Base-by-base conservation (phyloP, 2,113 vertebrate genomes). In the Anser cygnoides region DNA sequence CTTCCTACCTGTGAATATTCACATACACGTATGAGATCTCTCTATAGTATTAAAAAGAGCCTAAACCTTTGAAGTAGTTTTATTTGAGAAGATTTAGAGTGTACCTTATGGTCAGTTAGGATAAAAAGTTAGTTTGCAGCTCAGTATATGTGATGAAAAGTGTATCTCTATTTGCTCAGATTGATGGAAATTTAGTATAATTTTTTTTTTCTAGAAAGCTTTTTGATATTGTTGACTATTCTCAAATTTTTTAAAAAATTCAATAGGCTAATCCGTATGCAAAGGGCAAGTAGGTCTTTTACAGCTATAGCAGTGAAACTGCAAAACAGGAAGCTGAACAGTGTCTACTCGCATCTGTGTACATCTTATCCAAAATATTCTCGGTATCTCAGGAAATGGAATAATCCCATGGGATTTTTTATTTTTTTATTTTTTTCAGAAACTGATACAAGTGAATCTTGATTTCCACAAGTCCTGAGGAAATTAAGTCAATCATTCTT, bases 41-140 rank as follows among this genome's bases (percentile, higher is more conserved):
- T 87, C 6, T 59, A 8, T 52, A 46, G 23, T 77, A 62, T 58
- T 89, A 29, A 77, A 44, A 92, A 77, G 18, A 70, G 3, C 59
- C 25, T 84, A 49, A 92, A 55, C 61, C 75, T 73, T 73, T 75
- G 17, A 86, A 92, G 15, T 78, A 31, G 22, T 71, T 59, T 5
- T 18, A 18, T 78, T 92, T 23, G 84, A 70, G 31, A 61, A 71
- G 22, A 79, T 35, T 43, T 28, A 44, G 39, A 22, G 3, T 65
- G 4, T 80, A 13, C 91, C 33, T 65, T 57, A 6, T 0, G 1
- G 39, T 75, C 67, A 77, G 33, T 87, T 85, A 55, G 0, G 0
- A n/a, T 79, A 37, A 65, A 54, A 29, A 44, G 15, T 61, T 52
- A 67, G 57, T 63, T 57, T 84, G 19, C 35, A 59, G 17, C 35